Evolutionary conservation across 2,797 vertebrate genomes (phyloP).

Genomic region (Gallinago nigripennis): DNA sequence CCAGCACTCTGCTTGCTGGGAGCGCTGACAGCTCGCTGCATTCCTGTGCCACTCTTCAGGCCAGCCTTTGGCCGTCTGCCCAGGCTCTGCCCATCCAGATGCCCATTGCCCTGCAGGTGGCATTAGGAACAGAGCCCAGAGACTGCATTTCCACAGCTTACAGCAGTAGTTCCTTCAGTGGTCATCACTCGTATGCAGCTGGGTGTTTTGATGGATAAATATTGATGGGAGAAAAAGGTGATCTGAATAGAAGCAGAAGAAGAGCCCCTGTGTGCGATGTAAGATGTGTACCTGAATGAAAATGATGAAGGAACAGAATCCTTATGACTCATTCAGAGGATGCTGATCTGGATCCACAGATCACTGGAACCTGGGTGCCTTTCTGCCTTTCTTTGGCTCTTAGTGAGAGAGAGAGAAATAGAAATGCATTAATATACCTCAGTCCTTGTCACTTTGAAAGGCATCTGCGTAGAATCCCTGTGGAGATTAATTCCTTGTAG

Average conservation of each 20-base stretch:
- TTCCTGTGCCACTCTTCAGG: conserved; percentile 74
- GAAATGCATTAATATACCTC: background rate
- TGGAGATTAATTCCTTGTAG: background rate
- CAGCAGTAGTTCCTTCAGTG: conserved; percentile 81
- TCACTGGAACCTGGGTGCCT: background rate
- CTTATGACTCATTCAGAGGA: background rate
- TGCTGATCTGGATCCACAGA: background rate
- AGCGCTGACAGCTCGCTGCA: conserved; percentile 25
- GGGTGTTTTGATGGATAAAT: conserved; percentile 88
- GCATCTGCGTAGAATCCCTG: background rate
- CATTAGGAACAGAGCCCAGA: conserved; percentile 78
- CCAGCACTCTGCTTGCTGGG: conserved; percentile 73
- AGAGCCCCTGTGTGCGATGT: background rate
- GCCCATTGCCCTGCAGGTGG: conserved; percentile 83
- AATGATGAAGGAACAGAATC: background rate
- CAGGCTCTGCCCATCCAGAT: conserved; percentile 77
- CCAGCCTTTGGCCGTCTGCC: conserved; percentile 68
- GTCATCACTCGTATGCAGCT: conserved; percentile 77
- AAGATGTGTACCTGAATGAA: background rate
- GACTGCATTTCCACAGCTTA: conserved; percentile 84
- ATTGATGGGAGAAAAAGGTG: conserved; percentile 37
- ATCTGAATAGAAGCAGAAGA: background rate
- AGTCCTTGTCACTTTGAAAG: background rate
- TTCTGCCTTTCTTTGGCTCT: background rate
- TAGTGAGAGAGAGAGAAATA: background rate